These are phyloP conservation scores for Hemibagrus wyckioides DNA, from an alignment of 2,113 vertebrate species.

Conservation along the genomic window DNA sequence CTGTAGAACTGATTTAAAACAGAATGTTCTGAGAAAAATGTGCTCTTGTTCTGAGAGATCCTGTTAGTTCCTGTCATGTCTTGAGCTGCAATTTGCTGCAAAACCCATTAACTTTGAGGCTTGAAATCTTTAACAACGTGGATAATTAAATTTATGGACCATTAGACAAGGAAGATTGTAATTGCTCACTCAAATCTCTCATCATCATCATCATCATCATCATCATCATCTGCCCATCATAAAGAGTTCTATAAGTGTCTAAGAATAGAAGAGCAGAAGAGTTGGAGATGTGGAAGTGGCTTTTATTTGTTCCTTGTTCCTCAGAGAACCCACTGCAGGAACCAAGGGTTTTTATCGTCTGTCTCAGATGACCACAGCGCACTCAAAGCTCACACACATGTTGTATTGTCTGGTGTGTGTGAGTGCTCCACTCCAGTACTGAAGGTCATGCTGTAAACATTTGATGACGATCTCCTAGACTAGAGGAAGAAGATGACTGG, in stretches of 20 bases:
- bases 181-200: neutral
- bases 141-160: constrained; percentile 8
- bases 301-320: neutral
- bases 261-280: neutral
- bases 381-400: neutral
- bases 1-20: neutral
- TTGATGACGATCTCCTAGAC: neutral
- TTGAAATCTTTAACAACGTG: neutral
- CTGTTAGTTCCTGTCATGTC: neutral
- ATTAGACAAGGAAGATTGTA: neutral
- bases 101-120: neutral
- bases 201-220: neutral
- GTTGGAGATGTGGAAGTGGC: neutral
- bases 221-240: neutral
- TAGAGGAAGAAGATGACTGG: neutral
- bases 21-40: neutral
- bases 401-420: neutral
- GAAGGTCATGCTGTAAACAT: neutral
- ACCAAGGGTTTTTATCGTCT: neutral
- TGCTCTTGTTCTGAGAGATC: neutral
- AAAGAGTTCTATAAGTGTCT: neutral
- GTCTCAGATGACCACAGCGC: neutral
- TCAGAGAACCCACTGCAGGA: neutral
- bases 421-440: neutral
- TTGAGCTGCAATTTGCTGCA: neutral